Base-by-base conservation (phyloP, 2,888 invertebrate species). In the Boloria euphrosyne region DNA sequence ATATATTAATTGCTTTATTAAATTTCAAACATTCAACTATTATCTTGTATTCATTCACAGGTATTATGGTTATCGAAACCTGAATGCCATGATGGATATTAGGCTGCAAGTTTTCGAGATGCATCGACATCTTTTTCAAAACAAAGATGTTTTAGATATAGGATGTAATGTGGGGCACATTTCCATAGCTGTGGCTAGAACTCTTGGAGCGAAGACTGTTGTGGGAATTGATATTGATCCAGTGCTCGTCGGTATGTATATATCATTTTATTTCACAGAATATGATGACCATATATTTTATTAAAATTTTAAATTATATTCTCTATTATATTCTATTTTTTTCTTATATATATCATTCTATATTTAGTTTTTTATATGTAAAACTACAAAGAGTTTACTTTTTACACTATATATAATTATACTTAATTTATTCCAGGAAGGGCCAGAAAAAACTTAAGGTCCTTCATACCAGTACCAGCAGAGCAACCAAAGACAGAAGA, bases 81-180 rank as follows among this genome's bases (percentile, higher is more conserved):
- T 96, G 22, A 95, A 96, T 75, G 94, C 95, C 50, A 96, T 95
- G 80, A 93, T 95, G 80, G 99, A 99, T 86, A 94, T 96, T 53
- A 94, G 99, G 62, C 90, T 99, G 73, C 95, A 95, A 78, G 95
- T 96, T 65, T 96, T 99, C 78, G 94, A 94, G 67, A 94, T 95
- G 79, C 95, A 97, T 77, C 92, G 94, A 52, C 96, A 97, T 77
- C 93, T 98, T 80, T 98, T 99, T 84, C 93, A 95, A 71, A 95
- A 95, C 72, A 98, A 97, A 87, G 97, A 98, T 86, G 96, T 99
- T 53, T 92, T 99, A 72, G 99, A 99, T 82, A 96, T 99, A 80
- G 99, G 99, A 16, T 99, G 99, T 87, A 99, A 99, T 89, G 96
- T 98, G 69, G 99, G 99, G 0, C 97, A 98, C 83, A 95, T 99